A percentile compares a stretch with the other conserved stretches of the same genome.
phyloP scores from a whole-genome alignment of 2,113 vertebrate species.

The Aptenodytes patagonicus region DNA sequence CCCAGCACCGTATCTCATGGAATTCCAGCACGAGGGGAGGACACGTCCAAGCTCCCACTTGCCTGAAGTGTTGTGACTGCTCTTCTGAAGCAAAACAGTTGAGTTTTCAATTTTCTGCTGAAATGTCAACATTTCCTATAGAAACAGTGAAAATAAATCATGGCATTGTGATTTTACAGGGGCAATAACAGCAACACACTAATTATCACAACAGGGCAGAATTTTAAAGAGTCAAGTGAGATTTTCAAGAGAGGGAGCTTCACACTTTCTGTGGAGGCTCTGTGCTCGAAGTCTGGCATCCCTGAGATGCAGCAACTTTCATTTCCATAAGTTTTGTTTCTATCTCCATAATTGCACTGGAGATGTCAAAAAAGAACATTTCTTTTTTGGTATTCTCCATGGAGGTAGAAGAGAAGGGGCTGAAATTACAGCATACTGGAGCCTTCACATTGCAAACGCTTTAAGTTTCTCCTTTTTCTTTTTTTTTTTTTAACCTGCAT shows the following conservation, averaged over 20 bases:
- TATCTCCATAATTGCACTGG: not conserved
- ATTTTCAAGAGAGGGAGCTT: not conserved
- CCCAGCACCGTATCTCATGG: rapidly evolving
- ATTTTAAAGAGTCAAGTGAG: not conserved
- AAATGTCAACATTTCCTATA: not conserved
- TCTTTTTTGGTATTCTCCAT: not conserved
- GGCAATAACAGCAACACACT: not conserved
- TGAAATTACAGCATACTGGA: not conserved
- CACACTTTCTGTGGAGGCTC: not conserved
- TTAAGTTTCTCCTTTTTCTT: not conserved
- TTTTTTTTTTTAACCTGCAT: not conserved
- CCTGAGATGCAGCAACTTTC: not conserved
- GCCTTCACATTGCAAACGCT: not conserved
- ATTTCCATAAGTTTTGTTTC: not conserved
- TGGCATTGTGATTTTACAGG: not conserved
- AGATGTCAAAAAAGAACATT: not conserved
- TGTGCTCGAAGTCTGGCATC: not conserved
- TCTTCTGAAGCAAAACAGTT: not conserved
- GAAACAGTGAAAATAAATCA: not conserved
- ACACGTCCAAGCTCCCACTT: rapidly evolving
- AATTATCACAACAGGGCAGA: not conserved
- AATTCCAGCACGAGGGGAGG: rapidly evolving
- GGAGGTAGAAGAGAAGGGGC: not conserved
- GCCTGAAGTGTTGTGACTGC: not conserved
- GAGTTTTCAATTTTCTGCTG: not conserved